These are phyloP conservation scores for Zoroaster sp. DNA, from an alignment of 53 echinoderm and acorn worm species.

Conservation along the genomic window DNA sequence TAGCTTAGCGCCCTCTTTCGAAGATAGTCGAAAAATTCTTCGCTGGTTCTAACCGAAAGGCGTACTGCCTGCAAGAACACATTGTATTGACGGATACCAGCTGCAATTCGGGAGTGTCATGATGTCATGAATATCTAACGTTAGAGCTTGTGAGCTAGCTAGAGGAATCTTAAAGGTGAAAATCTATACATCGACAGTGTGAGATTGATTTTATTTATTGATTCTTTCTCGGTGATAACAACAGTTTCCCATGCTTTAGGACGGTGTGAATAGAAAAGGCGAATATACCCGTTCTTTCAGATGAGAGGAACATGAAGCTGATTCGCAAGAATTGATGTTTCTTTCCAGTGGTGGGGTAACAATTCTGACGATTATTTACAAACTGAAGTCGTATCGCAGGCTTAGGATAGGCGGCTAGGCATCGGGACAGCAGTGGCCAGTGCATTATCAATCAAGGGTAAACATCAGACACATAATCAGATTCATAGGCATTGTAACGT, in stretches of 20 bases:
- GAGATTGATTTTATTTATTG: constrained; percentile 18
- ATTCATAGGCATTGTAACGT: too few relatives aligned
- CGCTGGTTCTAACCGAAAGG: too few relatives aligned
- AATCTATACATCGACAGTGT: neutral
- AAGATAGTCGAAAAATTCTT: too few relatives aligned
- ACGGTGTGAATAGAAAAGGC: constrained; percentile 3
- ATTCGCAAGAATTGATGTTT: neutral
- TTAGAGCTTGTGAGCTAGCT: too few relatives aligned
- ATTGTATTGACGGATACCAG: neutral
- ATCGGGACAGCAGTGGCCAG: too few relatives aligned
- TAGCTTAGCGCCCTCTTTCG: too few relatives aligned
- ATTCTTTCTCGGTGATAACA: constrained; percentile 21
- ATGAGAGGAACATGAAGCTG: constrained; percentile 28
- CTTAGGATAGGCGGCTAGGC: too few relatives aligned
- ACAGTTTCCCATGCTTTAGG: constrained; percentile 21
- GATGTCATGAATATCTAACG: too few relatives aligned
- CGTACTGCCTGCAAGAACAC: neutral
- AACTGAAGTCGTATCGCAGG: neutral
- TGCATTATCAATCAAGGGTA: too few relatives aligned
- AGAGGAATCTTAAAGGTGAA: too few relatives aligned
- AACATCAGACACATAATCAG: too few relatives aligned
- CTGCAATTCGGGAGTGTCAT: neutral
- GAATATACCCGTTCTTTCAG: neutral
- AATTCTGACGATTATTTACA: neutral
- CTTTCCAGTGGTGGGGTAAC: neutral